Evolutionary conservation across 2,113 vertebrate genomes (phyloP).

Genomic region (Cyanoramphus novaezelandiae): DNA sequence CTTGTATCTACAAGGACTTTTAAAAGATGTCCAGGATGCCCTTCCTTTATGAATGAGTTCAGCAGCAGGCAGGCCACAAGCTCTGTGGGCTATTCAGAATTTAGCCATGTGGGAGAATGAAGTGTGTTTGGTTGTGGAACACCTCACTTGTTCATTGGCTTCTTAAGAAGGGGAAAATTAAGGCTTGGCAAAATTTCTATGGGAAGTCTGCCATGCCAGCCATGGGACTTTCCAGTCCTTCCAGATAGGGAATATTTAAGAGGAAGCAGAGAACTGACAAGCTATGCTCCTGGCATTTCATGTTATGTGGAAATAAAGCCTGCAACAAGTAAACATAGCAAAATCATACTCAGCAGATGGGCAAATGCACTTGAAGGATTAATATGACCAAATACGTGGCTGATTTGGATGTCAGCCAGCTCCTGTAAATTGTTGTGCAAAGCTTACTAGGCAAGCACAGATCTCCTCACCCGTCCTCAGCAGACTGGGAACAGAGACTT

Average conservation of each 20-base stretch:
- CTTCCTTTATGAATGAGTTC: neutral
- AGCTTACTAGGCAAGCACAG: neutral
- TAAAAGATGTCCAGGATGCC: neutral
- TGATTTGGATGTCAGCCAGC: neutral
- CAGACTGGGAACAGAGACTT: neutral
- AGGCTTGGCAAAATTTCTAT: neutral
- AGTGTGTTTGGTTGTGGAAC: neutral
- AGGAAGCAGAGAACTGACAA: neutral
- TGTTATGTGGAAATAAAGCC: slow-evolving; percentile 3
- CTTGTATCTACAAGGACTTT: neutral
- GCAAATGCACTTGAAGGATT: neutral
- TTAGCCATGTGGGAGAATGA: neutral
- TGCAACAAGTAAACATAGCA: slow-evolving; percentile 1
- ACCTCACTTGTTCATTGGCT: neutral
- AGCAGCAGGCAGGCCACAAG: neutral
- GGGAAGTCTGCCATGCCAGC: neutral
- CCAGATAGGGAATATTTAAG: neutral
- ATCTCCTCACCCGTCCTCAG: neutral
- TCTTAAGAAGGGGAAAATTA: neutral
- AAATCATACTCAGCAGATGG: neutral
- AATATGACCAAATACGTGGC: neutral
- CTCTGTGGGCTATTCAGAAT: neutral
- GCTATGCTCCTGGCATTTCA: neutral
- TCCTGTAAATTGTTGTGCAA: neutral
- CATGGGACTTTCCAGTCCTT: neutral